Conservation (phyloP, 1,140 invertebrate genomes). For the Temnothorax nylanderi region DNA sequence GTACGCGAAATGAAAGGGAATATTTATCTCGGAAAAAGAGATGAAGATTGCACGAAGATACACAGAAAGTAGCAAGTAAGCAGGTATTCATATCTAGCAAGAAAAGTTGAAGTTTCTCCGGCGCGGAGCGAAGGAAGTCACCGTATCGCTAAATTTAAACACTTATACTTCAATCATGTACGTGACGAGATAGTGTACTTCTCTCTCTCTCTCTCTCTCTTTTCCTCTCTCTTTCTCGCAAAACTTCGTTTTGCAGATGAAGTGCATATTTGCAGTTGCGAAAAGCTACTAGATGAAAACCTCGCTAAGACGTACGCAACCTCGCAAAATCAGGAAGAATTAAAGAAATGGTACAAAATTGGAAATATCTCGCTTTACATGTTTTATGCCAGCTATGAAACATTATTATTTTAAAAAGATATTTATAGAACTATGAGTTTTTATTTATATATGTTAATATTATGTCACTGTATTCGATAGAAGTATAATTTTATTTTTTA, state of each 20-base stretch:
- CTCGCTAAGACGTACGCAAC: background rate
- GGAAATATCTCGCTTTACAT: background rate
- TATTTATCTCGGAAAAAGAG: conserved; percentile 6
- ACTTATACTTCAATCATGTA: conserved; percentile 41
- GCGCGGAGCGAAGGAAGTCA: background rate
- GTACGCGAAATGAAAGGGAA: conserved; percentile 5
- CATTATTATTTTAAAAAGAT: background rate
- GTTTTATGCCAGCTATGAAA: background rate
- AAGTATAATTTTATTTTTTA: background rate
- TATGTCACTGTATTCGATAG: background rate
- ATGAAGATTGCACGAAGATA: conserved; percentile 8
- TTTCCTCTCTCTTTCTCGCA: background rate
- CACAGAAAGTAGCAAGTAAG: conserved; percentile 22
- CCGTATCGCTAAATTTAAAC: conserved; percentile 51
- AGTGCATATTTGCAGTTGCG: conserved; percentile 14
- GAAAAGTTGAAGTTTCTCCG: background rate
- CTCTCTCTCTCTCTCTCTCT: background rate
- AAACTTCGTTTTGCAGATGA: conserved; percentile 37
- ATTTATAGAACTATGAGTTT: background rate
- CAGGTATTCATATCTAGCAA: conserved; percentile 19
- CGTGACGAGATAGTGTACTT: background rate
- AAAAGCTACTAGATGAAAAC: conserved; percentile 11
- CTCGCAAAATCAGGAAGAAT: background rate
- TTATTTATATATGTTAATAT: background rate
- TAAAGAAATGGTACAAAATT: background rate